Percentiles rank a stretch among this genome's conserved stretches.
Conservation (phyloP, 1,140 invertebrate species). For the Eubasilissa regina region DNA sequence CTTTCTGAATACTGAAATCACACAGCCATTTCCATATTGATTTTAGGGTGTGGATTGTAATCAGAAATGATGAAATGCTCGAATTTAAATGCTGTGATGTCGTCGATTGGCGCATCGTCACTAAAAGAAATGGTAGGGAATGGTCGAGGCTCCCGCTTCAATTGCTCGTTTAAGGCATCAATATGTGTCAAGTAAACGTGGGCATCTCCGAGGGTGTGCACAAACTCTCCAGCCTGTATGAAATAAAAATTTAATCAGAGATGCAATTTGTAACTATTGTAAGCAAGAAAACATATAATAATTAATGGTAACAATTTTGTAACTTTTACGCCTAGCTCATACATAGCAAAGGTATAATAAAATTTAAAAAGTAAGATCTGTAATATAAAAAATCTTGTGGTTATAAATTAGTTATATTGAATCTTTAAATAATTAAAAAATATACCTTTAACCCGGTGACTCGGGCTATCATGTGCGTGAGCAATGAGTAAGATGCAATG, state of each 20-base stretch:
- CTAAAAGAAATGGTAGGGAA: slow-evolving; percentile 86
- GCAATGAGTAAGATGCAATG: slow-evolving; percentile 96
- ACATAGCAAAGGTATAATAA: no score
- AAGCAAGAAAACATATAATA: no score
- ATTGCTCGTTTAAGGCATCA: slow-evolving; percentile 87
- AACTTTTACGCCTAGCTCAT: no score
- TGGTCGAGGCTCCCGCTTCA: slow-evolving; percentile 83
- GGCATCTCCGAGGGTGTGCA: slow-evolving; percentile 97
- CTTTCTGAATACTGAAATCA: slow-evolving; percentile 71
- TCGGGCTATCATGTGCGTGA: slow-evolving; percentile 98
- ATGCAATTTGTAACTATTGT: no score
- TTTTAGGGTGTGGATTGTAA: slow-evolving; percentile 93
- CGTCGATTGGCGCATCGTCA: slow-evolving; percentile 65
- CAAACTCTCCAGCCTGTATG: slow-evolving; percentile 91
- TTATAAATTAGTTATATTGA: no score
- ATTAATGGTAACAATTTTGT: no score
- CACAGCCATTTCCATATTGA: slow-evolving; percentile 97
- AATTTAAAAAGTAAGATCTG: no score
- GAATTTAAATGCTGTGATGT: slow-evolving; percentile 92
- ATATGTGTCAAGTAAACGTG: slow-evolving; percentile 97
- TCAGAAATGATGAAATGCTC: slow-evolving; percentile 91
- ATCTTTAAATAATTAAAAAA: no score
- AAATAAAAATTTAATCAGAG: slow-evolving; percentile 27
- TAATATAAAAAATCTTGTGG: no score
- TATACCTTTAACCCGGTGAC: slow-evolving; percentile 87